phyloP scores from a whole-genome alignment of 2,888 invertebrate species.

The Asteroscopus sphinx region DNA sequence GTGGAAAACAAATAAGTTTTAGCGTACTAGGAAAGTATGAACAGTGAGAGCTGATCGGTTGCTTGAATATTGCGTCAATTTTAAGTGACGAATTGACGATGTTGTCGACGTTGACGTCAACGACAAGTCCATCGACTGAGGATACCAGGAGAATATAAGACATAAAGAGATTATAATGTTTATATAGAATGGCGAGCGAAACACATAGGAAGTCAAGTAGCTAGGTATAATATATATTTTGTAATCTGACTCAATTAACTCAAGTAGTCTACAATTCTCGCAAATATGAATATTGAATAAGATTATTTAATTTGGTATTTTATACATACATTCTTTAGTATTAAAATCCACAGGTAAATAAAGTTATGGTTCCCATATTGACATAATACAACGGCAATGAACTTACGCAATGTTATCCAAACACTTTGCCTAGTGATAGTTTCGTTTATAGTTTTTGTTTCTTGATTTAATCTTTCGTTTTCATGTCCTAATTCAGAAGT shows the following conservation, averaged over 20 bases:
- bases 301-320: too few relatives aligned
- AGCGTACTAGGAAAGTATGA: constrained; percentile 40
- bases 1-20: constrained; percentile 58
- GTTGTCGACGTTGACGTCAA: constrained; percentile 44
- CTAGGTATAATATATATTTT: too few relatives aligned
- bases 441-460: constrained; percentile 16
- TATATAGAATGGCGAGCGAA: not conserved
- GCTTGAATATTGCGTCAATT: constrained; percentile 22
- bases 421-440: constrained; percentile 43
- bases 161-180: not conserved
- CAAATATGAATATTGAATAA: too few relatives aligned
- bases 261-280: too few relatives aligned
- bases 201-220: too few relatives aligned
- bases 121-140: constrained; percentile 36
- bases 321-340: too few relatives aligned
- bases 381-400: too few relatives aligned
- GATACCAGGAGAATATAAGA: constrained; percentile 54
- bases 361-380: too few relatives aligned
- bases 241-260: too few relatives aligned
- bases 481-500: too few relatives aligned
- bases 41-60: constrained; percentile 2
- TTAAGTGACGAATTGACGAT: not conserved
- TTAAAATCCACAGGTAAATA: too few relatives aligned
- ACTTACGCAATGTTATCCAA: constrained; percentile 64
- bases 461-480: too few relatives aligned